Evolutionary conservation across 2,113 vertebrate species (phyloP).

Genomic region (Theristicus caerulescens): DNA sequence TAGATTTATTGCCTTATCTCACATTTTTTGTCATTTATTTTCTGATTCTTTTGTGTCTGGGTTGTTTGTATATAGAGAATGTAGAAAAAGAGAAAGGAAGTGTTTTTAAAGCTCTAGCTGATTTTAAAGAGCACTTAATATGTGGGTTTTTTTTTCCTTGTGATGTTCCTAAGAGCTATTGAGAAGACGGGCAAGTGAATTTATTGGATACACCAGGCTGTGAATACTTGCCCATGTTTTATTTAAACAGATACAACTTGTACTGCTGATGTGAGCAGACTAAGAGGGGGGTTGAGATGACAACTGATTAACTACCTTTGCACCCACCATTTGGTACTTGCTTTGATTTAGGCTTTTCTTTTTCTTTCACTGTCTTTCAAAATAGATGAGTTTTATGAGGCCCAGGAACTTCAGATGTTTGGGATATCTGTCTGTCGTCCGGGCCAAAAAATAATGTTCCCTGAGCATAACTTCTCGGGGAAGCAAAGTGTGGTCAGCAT

Average conservation of each 20-base stretch:
- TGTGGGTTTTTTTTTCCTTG: background rate
- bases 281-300: background rate
- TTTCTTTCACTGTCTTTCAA: background rate
- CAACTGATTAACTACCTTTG: background rate
- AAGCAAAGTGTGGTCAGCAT: background rate
- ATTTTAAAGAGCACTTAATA: background rate
- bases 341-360: background rate
- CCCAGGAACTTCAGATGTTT: background rate
- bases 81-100: background rate
- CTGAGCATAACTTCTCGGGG: background rate
- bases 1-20: background rate
- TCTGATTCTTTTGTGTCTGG: background rate
- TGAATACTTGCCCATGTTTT: background rate
- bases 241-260: background rate
- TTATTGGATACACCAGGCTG: background rate
- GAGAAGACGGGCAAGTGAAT: background rate
- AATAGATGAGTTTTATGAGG: background rate
- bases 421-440: background rate
- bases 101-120: background rate
- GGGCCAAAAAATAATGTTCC: background rate
- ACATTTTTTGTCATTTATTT: background rate
- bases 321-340: background rate
- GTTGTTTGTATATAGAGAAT: background rate
- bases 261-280: background rate
- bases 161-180: background rate